Evolutionary conservation across 2,113 vertebrate genomes (phyloP), one percentile per base, ranked within the genome.

Genomic region (Campylorhamphus procurvoides): DNA sequence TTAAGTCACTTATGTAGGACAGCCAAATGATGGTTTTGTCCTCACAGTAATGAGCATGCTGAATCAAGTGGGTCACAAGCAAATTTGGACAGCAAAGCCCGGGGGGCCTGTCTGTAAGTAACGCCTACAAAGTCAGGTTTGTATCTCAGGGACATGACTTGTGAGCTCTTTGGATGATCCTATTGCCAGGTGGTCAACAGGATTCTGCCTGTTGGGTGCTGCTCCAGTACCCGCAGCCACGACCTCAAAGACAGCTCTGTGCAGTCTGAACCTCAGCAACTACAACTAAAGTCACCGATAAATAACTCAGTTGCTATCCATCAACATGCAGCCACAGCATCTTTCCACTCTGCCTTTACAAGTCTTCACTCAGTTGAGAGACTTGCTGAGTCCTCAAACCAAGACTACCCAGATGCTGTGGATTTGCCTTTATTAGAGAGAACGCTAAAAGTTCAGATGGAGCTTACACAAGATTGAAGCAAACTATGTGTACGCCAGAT

Each of bases 41-140:
- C 20, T 76, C 49, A 27, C 13, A 16, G 14, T 15, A 67, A 35
- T 18, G 27, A 52, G 60, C 53, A 29, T 5, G 11, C 8, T 5
- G 39, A 59, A 20, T 56, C 44, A 77, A 47, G 29, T 13, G 27
- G 15, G 13, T 60, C 62, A 80, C 1, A 5, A 28, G 80, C 71
- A 83, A 64, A 76, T 5, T 20, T 31, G 33, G 79, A 63, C 49
- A 64, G 63, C 80, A 55, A 76, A 84, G 49, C 46, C 87, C 5
- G 15, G 3, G n/a, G 17, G 42, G 33, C 40, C 39, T 28, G 13
- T 17, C 66, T 46, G 25, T 18, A 49, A 83, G 28, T 19, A 59
- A n/a, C 0, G 3, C 27, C 76, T 18, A 18, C 27, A 22, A 39
- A 56, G 46, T 0, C 3, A 1, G 27, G 37, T 56, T 53, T 69